Evolutionary conservation across 2,888 invertebrate species (phyloP).

Genomic region (Drosophila colorata): DNA sequence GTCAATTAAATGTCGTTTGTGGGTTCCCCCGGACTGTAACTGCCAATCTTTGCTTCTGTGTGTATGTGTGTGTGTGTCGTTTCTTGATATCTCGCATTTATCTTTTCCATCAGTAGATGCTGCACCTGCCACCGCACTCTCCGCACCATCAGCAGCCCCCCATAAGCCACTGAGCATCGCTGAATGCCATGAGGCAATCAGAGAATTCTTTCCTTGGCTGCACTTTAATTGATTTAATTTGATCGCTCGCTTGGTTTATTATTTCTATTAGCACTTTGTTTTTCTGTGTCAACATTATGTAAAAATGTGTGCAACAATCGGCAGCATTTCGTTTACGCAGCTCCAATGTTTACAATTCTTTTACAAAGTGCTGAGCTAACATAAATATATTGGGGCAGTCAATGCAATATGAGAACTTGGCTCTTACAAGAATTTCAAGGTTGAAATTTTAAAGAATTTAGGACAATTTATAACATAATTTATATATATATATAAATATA

Average conservation of each 20-base stretch:
- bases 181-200: conserved; percentile 61
- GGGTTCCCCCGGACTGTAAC: conserved; percentile 47
- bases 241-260: conserved; percentile 67
- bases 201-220: conserved; percentile 56
- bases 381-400: not conserved
- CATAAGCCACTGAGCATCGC: not conserved
- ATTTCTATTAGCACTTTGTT: conserved; percentile 74
- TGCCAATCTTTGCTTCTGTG: conserved; percentile 57
- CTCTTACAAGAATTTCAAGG: not conserved
- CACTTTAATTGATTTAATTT: conserved; percentile 77
- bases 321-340: conserved; percentile 32
- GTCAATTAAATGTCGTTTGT: conserved; percentile 74
- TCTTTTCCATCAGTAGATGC: conserved; percentile 43
- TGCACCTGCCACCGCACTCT: conserved; percentile 26
- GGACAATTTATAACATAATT: too few species aligned
- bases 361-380: conserved; percentile 2
- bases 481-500: too few species aligned
- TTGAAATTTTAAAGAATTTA: not conserved
- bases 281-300: conserved; percentile 73
- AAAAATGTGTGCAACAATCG: conserved; percentile 52
- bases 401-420: not conserved
- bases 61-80: conserved; percentile 25
- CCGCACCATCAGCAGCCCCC: not conserved
- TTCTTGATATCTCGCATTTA: conserved; percentile 53
- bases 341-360: conserved; percentile 17